Percentiles rank a stretch among this genome's conserved stretches.
Evolutionary conservation across 1,140 invertebrate genomes (phyloP).

Genomic region (Capitella teleta): DNA sequence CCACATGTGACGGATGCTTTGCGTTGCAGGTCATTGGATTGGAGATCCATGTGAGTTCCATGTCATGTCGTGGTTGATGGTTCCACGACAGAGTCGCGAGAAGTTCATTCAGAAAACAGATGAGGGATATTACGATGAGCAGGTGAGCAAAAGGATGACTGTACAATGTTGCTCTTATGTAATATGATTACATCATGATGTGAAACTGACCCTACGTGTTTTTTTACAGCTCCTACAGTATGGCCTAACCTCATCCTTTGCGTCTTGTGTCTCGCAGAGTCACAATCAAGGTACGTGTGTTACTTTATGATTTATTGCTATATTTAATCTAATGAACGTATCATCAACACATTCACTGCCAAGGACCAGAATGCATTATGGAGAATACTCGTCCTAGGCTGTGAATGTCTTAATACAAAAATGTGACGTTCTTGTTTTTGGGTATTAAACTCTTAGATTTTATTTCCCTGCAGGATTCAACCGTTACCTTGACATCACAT

Average conservation of each 20-base stretch:
- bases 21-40: constrained; percentile 60
- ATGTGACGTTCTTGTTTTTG: background rate
- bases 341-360: background rate
- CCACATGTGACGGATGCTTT: constrained; percentile 10
- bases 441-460: constrained; percentile 1
- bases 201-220: too few relatives aligned
- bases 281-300: constrained; percentile 57
- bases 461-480: constrained; percentile 60
- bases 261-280: constrained; percentile 68
- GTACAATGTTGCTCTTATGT: too few relatives aligned
- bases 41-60: constrained; percentile 64
- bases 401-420: background rate
- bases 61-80: constrained; percentile 46
- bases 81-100: constrained; percentile 14
- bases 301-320: background rate
- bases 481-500: constrained; percentile 72
- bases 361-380: background rate
- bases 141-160: constrained; percentile 57
- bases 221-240: too few relatives aligned
- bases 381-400: background rate
- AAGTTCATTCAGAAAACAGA: constrained; percentile 45
- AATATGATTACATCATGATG: too few relatives aligned
- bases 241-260: constrained; percentile 58
- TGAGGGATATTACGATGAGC: constrained; percentile 50
- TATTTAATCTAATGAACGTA: background rate